Base-by-base conservation (phyloP, 2,888 invertebrate genomes). In the Tenthredo livida region DNA sequence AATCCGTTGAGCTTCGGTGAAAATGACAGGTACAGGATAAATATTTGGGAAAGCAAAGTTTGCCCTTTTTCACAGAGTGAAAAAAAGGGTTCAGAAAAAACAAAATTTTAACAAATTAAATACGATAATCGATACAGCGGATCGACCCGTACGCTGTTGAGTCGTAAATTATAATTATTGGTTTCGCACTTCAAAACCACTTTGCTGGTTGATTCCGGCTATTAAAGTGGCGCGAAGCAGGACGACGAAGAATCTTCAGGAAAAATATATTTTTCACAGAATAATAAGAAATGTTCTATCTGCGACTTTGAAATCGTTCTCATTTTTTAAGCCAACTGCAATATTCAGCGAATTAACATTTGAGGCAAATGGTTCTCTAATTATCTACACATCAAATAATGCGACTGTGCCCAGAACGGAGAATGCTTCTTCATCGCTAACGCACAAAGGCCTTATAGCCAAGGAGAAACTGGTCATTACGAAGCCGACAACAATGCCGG, bases 1-100 rank as follows among this genome's bases (percentile, higher is more conserved):
- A 50, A 54, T 77, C 50, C 77, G 50, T 54, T n/a, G 77, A 77
- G 77, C 21, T 40, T 80, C 21, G 58, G 80, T 61, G 80, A 80
- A 80, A 80, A 80, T 61, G 61, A 80, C 80, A 61, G 80, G 58
- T 80, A 61, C 21, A 21, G 80, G 61, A 80, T 61, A 61, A 80
- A 80, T 61, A 80, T 80, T 80, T 80, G 37, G 5, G 21, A 21
- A 80, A 61, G 80, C 25, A 58, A 80, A 61, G 58, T 61, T 80
- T 33, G 61, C 61, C 9, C 12, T 80, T 37, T 25, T 9, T 33
- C 10, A 29, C 25, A 6, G 3, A 7, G 29, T 25, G 0, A 50
- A n/a, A 50, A 40, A 15, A 15, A 15, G n/a, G n/a, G 7, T 2
- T n/a, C 1, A 50, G 29, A 5, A 15, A 17, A 37, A 15, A 70